Percentiles rank a stretch among this genome's conserved stretches.
Conservation (phyloP, 2,113 vertebrate species). For the Sminthopsis crassicaudata region DNA sequence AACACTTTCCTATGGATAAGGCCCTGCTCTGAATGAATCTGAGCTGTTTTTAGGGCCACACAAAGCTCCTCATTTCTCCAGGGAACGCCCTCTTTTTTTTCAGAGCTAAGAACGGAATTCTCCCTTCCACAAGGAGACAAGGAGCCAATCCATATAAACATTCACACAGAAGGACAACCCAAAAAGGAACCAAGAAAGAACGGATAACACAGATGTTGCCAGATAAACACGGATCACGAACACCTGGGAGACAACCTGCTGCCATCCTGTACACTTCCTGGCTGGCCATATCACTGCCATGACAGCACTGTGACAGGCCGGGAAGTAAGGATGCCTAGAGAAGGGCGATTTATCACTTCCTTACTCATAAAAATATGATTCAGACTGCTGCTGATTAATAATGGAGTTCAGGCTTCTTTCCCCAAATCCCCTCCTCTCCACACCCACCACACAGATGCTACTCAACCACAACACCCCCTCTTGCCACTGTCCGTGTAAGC, state of each 20-base stretch:
- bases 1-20: slow-evolving; percentile 21
- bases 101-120: slow-evolving; percentile 40
- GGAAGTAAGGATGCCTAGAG: slow-evolving; percentile 68
- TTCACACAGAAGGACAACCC: slow-evolving; percentile 70
- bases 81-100: not conserved
- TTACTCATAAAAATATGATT: slow-evolving; percentile 82
- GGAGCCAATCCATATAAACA: slow-evolving; percentile 70
- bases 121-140: slow-evolving; percentile 66
- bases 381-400: slow-evolving; percentile 78
- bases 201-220: slow-evolving; percentile 77
- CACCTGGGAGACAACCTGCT: slow-evolving; percentile 61
- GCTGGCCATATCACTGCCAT: slow-evolving; percentile 59
- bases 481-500: slow-evolving; percentile 80
- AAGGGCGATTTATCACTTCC: slow-evolving; percentile 80
- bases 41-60: slow-evolving; percentile 36
- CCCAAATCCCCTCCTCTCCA: slow-evolving; percentile 70
- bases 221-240: slow-evolving; percentile 63
- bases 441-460: slow-evolving; percentile 75
- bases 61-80: slow-evolving; percentile 59
- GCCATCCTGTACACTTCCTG: slow-evolving; percentile 57
- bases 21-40: slow-evolving; percentile 34
- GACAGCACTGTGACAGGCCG: slow-evolving; percentile 65
- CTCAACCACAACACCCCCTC: slow-evolving; percentile 78
- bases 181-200: slow-evolving; percentile 73
- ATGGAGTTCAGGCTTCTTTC: slow-evolving; percentile 75